Percentiles rank a stretch among this genome's conserved stretches.
Evolutionary conservation across 2,888 invertebrate species (phyloP).

Genomic region (Drosophila setosimentum): DNA sequence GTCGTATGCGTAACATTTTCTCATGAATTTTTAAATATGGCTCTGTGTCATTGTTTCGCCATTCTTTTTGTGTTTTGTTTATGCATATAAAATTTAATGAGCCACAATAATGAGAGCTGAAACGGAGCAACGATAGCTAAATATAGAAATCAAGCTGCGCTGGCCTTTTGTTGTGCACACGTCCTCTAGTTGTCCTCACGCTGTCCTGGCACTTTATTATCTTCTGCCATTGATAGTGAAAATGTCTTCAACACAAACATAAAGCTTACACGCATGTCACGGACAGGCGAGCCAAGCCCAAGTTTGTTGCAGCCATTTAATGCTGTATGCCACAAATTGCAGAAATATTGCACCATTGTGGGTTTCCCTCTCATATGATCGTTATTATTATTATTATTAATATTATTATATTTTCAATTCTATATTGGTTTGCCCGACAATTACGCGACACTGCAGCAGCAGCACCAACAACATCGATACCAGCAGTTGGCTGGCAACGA

Average conservation of each 20-base stretch:
- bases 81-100: conserved; percentile 74
- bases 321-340: conserved; percentile 25
- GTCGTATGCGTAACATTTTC: conserved; percentile 58
- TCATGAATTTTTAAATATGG: conserved; percentile 70
- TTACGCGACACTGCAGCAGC: conserved; percentile 32
- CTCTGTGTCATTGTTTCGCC: conserved; percentile 38
- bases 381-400: conserved; percentile 38
- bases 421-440: conserved; percentile 65
- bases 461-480: conserved; percentile 4
- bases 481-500: conserved; percentile 21
- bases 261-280: conserved; percentile 24
- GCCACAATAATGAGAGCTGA: conserved; percentile 66
- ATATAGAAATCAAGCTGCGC: conserved; percentile 56
- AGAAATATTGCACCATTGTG: conserved; percentile 39
- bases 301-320: conserved; percentile 41
- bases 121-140: conserved; percentile 45
- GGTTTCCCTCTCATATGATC: conserved; percentile 23
- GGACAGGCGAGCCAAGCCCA: conserved; percentile 6
- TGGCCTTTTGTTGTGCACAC: conserved; percentile 29
- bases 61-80: conserved; percentile 30
- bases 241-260: conserved; percentile 37
- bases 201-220: conserved; percentile 27
- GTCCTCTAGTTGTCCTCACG: conserved; percentile 2
- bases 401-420: conserved; percentile 68
- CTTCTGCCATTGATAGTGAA: conserved; percentile 34